A percentile compares a stretch with the other conserved stretches of the same genome.
Conservation (phyloP, 2,113 vertebrate species). For the Entomyzon cyanotis region DNA sequence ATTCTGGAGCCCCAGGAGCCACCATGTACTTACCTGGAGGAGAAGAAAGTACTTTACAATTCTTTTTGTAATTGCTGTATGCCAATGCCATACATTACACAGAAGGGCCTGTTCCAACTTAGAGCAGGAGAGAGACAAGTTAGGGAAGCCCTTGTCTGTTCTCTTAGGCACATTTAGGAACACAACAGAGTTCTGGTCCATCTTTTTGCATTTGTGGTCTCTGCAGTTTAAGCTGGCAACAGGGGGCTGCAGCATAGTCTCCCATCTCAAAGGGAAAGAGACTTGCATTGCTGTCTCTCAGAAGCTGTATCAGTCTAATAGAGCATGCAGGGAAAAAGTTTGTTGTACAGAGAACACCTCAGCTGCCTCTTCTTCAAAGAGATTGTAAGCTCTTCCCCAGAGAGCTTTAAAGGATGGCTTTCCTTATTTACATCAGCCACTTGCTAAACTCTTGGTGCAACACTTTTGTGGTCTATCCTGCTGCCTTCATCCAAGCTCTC, state of each 20-base stretch:
- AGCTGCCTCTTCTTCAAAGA: background rate
- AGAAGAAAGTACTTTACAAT: background rate
- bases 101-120: background rate
- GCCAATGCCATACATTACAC: background rate
- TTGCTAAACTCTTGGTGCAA: background rate
- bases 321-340: background rate
- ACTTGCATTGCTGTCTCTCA: background rate
- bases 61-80: background rate
- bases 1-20: background rate
- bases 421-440: background rate
- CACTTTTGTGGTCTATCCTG: background rate
- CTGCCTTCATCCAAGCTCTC: background rate
- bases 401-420: background rate
- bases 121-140: background rate
- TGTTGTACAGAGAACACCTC: background rate
- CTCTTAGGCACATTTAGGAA: background rate
- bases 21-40: background rate
- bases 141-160: background rate
- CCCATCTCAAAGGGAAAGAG: background rate
- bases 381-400: background rate
- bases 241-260: background rate
- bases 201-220: background rate
- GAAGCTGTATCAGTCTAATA: background rate
- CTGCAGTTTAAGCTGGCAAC: background rate
- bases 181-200: background rate